Base-by-base conservation (phyloP, 2,888 invertebrate species). In the Hecatera dysodea region DNA sequence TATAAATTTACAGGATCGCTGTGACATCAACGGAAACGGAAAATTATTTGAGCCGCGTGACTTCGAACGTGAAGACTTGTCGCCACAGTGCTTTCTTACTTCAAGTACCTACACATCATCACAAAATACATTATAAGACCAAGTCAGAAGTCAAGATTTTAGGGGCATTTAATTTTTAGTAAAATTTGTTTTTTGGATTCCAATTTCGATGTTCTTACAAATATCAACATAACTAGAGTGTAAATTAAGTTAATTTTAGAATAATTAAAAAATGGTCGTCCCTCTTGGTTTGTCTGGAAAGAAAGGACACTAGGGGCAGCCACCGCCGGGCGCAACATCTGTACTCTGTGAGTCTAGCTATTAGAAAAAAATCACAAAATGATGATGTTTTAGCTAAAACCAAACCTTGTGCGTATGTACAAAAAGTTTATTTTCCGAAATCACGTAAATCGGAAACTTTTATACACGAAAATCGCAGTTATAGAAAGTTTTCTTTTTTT, bases 1-100 rank as follows among this genome's bases (percentile, higher is more conserved):
- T 17, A 3, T 29, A 11, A 22, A 59, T 0, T 77, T 77, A 9
- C 75, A 75, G 75, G 48, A 29, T 22, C 17, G 24, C 33, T 53
- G 57, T 52, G 48, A 53, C 17, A 27, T 29, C 42, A 24, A 33
- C 36, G 42, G 42, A 63, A 59, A 77, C 22, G 42, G 50, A 59
- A n/a, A 27, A 48, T 57, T 52, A 6, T 15, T 52, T 48, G 24
- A 56, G 19, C 48, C 36, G 60, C 29, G 48, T 44, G 65, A 27
- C 27, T 63, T 27, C n/a, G 22, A 12, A 29, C 53, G 22, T 48
- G 42, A 42, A 22, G 42, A 48, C 19, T 44, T 24, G 29, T 39
- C 22, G n/a, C n/a, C 39, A 24, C 36, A 27, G 44, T 27, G 17
- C 24, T 33, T n/a, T 36, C 56, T 12, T 52, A 44, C 44, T 29